phyloP scores from a whole-genome alignment of 92 coral and sea anemone species.

The Zoanthus sociatus region DNA sequence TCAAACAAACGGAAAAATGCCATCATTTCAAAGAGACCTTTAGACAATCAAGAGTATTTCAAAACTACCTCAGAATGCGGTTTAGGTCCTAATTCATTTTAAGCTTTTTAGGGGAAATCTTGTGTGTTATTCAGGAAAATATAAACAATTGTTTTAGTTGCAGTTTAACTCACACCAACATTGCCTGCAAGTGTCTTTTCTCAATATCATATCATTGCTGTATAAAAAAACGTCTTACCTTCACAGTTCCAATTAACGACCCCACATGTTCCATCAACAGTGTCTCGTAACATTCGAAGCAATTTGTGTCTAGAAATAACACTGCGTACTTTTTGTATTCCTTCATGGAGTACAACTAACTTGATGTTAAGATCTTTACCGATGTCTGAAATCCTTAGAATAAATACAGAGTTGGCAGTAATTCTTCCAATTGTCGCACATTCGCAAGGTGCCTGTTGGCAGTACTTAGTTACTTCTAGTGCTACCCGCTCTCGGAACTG shows the following conservation, averaged over 20 bases:
- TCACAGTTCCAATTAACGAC: slow-evolving; percentile 14
- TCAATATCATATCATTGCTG: not conserved
- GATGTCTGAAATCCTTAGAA: not conserved
- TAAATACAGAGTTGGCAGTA: not conserved
- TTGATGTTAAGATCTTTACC: slow-evolving; percentile 28
- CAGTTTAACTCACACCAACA: not conserved
- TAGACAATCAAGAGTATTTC: too few species aligned
- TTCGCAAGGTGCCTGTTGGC: slow-evolving; percentile 16
- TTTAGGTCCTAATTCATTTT: too few species aligned
- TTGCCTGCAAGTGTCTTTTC: not conserved
- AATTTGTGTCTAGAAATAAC: not conserved
- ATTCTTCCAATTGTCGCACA: not conserved
- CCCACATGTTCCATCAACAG: slow-evolving; percentile 25
- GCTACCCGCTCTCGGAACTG: slow-evolving; percentile 19
- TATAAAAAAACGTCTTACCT: not conserved
- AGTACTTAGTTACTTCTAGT: not conserved
- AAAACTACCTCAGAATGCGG: too few species aligned
- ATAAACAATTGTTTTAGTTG: not conserved
- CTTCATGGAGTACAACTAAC: slow-evolving; percentile 18
- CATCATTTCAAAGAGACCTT: too few species aligned
- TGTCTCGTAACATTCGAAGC: slow-evolving; percentile 17
- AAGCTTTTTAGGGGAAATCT: too few species aligned
- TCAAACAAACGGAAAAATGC: too few species aligned
- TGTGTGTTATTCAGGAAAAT: too few species aligned
- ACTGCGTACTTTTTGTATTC: not conserved